Percentiles rank a stretch among this genome's conserved stretches.
Conservation (phyloP, 2,888 invertebrate genomes). For the Diadegma fenestrale region DNA sequence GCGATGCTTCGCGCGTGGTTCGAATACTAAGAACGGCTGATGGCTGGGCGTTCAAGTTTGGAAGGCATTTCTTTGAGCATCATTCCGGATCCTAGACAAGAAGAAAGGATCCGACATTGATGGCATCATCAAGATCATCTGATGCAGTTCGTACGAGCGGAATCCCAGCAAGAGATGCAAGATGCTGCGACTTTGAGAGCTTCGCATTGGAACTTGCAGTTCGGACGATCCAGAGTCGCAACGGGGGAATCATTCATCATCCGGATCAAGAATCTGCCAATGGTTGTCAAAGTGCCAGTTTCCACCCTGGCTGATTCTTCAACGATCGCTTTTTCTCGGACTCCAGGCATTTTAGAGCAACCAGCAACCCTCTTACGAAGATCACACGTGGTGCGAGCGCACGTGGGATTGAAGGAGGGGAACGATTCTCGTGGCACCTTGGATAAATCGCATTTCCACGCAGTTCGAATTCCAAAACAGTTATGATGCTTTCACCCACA, state of each 20-base stretch:
- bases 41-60: slow-evolving; percentile 5
- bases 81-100: slow-evolving; percentile 2
- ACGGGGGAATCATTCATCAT: not conserved
- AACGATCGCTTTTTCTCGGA: not conserved
- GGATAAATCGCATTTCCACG: slow-evolving; percentile 77
- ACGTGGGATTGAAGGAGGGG: not conserved
- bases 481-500: slow-evolving; percentile 14
- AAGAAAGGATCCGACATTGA: not conserved
- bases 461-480: slow-evolving; percentile 74
- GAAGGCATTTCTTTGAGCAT: not conserved
- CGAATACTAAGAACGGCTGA: slow-evolving; percentile 50
- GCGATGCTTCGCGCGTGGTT: slow-evolving; percentile 14
- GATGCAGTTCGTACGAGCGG: not conserved
- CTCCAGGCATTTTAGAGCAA: not conserved
- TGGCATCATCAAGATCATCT: not conserved
- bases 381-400: slow-evolving; percentile 2
- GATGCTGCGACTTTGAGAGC: not conserved
- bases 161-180: not conserved
- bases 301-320: not conserved
- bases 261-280: not conserved
- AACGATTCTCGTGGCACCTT: slow-evolving; percentile 21
- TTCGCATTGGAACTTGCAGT: not conserved
- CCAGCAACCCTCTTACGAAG: slow-evolving; percentile 24
- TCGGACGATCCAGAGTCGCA: not conserved
- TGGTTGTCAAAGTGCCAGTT: not conserved